Evolutionary conservation across 2,888 invertebrate species (phyloP), one percentile per base, ranked within the genome.

Genomic region (Amiota minor): DNA sequence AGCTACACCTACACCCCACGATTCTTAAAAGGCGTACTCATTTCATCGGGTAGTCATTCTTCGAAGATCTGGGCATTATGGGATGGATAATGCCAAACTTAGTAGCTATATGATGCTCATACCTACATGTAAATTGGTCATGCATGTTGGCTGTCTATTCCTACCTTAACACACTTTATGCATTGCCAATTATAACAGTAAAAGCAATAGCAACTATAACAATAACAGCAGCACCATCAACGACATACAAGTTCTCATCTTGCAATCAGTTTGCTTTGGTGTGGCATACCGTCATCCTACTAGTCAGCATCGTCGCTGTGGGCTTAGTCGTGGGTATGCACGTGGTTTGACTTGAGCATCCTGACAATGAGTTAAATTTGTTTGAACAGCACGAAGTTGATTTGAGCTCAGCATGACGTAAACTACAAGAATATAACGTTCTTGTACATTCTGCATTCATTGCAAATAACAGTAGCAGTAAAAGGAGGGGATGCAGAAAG

Each of bases 341-440:
- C 6, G 35, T 35, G 35, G 35, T 3, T 35, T 35, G 35, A 35
- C 6, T 35, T 35, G 35, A 35, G 35, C 6, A 35, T 35, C 35
- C 2, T 20, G 77, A 81, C 81, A 82, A 82, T 81, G 78, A 78
- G 73, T 77, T 79, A 77, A 81, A 81, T 81, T 81, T 81, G 75
- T 81, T 78, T 76, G 76, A 76, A 73, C 73, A 70, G 65, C 59
- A 74, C 72, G 55, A 55, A 64, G 67, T 68, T 68, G 67, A 68
- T 53, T 68, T 68, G 50, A n/a, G 50, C 67, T 14, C 23, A 62
- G 18, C 11, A 59, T 18, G n/a, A 18, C 59, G 18, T 59, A n/a
- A 18, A 59, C 59, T 11, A 10, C 59, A 18, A 59, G 59, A 16
- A 59, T 11, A n/a, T 9, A 59, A 18, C 10, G 10, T n/a, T 16